These are phyloP conservation scores for Tenthredo notha DNA, from an alignment of 2,888 invertebrate species.

Conservation along the genomic window DNA sequence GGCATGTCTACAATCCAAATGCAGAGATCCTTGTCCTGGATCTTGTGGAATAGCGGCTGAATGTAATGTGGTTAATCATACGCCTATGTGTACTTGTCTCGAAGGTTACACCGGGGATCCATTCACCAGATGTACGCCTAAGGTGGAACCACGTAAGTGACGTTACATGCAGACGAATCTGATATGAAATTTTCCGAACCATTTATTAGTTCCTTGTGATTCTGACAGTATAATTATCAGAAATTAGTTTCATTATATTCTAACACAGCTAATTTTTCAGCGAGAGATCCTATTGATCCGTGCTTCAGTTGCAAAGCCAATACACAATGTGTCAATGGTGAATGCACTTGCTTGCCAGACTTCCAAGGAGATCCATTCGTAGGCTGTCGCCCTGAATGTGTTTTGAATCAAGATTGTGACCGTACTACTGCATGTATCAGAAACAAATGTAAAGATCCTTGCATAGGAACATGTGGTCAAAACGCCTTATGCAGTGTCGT, in stretches of 20 bases:
- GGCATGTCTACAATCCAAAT: constrained; percentile 77
- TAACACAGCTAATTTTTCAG: constrained; percentile 58
- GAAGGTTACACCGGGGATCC: constrained; percentile 87
- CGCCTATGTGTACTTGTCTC: constrained; percentile 80
- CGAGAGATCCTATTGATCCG: constrained; percentile 68
- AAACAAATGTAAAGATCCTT: constrained; percentile 83
- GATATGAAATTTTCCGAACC: neutral
- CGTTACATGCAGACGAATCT: constrained; percentile 61
- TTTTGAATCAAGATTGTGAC: constrained; percentile 82
- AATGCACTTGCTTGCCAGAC: constrained; percentile 75
- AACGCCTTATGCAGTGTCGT: constrained; percentile 82
- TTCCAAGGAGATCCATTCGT: constrained; percentile 76
- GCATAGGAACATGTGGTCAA: constrained; percentile 83
- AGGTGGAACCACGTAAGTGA: constrained; percentile 77
- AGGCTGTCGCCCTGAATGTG: constrained; percentile 84
- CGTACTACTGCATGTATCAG: constrained; percentile 82
- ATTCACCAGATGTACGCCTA: constrained; percentile 84
- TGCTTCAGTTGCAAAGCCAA: constrained; percentile 79
- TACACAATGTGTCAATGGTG: constrained; percentile 75
- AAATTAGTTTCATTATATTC: neutral
- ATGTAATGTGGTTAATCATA: constrained; percentile 78
- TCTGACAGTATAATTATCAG: neutral
- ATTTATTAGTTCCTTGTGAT: neutral
- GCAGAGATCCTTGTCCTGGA: constrained; percentile 79
- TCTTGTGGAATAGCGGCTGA: constrained; percentile 79